These are phyloP conservation scores for Callyntrura guangdongensis DNA, from an alignment of 2,888 invertebrate species.

Conservation along the genomic window DNA sequence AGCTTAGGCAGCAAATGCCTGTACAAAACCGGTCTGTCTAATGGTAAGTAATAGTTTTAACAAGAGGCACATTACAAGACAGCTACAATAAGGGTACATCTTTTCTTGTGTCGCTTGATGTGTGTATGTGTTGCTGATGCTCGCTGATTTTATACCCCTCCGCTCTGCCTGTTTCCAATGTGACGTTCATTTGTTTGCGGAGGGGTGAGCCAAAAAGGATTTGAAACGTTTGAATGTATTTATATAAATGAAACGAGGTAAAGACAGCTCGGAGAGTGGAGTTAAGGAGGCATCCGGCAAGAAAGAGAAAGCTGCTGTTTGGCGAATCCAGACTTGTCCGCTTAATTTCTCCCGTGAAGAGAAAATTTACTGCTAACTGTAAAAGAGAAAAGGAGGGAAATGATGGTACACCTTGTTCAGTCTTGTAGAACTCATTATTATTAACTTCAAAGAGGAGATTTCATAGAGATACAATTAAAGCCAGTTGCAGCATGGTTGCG, in stretches of 20 bases:
- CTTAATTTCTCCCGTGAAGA: conserved; percentile 48
- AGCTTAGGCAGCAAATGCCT: neutral
- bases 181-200: conserved; percentile 42
- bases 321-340: conserved; percentile 45
- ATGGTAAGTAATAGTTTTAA: neutral
- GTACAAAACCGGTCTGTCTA: neutral
- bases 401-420: conserved; percentile 24
- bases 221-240: conserved; percentile 41
- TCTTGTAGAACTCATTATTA: conserved; percentile 46
- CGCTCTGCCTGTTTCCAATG: neutral
- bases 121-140: neutral
- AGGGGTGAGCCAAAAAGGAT: conserved; percentile 40
- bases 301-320: neutral
- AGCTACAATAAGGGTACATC: neutral
- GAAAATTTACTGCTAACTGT: conserved; percentile 60
- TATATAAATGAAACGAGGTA: neutral
- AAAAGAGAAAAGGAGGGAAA: conserved; percentile 21
- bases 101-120: neutral
- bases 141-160: conserved; percentile 59
- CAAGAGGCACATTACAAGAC: neutral
- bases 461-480: conserved; percentile 56
- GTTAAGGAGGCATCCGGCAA: conserved; percentile 4
- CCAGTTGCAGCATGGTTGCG: neutral
- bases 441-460: conserved; percentile 56
- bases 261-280: neutral